A percentile compares a stretch with the other conserved stretches of the same genome.
These are phyloP conservation scores for Mesopsocus fuscifrons DNA, from an alignment of 2,888 invertebrate genomes.

Conservation along the genomic window DNA sequence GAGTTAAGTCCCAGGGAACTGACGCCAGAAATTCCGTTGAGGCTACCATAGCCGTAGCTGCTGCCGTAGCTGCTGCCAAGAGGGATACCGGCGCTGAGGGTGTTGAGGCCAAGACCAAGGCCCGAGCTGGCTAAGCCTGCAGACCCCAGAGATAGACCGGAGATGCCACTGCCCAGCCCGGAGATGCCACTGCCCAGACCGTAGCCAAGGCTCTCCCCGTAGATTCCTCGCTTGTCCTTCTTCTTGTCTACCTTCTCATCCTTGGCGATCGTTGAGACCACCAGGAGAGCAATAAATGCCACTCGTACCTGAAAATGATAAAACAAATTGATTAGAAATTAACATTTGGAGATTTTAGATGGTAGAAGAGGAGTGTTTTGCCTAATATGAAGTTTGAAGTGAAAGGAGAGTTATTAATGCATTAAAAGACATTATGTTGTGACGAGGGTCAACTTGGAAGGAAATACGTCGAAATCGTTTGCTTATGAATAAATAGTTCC, in stretches of 20 bases:
- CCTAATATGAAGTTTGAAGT: no score
- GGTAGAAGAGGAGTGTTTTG: slow-evolving; percentile 3
- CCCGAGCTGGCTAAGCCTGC: slow-evolving; percentile 1
- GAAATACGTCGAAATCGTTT: no score
- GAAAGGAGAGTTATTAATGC: no score
- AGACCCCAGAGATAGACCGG: not conserved
- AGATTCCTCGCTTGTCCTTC: slow-evolving; percentile 29
- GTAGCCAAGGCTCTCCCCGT: slow-evolving; percentile 23
- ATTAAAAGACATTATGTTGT: no score
- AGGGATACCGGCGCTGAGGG: slow-evolving; percentile 11
- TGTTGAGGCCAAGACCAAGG: slow-evolving; percentile 9
- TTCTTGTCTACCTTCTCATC: slow-evolving; percentile 17
- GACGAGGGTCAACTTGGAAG: no score
- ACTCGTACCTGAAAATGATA: slow-evolving; percentile 12
- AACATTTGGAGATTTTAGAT: slow-evolving; percentile 3
- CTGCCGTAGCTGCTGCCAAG: slow-evolving; percentile 6
- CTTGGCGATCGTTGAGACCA: slow-evolving; percentile 23
- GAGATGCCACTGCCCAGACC: slow-evolving; percentile 18
- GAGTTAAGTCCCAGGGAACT: not conserved
- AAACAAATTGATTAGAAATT: no score
- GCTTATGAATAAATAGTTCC: no score
- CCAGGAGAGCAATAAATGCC: slow-evolving; percentile 26
- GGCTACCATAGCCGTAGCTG: not conserved
- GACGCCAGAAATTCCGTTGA: not conserved
- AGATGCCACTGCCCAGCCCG: slow-evolving; percentile 15